A percentile compares a stretch with the other conserved stretches of the same genome.
phyloP scores from a whole-genome alignment of 2,888 invertebrate species.

The Deroplatys truncata region DNA sequence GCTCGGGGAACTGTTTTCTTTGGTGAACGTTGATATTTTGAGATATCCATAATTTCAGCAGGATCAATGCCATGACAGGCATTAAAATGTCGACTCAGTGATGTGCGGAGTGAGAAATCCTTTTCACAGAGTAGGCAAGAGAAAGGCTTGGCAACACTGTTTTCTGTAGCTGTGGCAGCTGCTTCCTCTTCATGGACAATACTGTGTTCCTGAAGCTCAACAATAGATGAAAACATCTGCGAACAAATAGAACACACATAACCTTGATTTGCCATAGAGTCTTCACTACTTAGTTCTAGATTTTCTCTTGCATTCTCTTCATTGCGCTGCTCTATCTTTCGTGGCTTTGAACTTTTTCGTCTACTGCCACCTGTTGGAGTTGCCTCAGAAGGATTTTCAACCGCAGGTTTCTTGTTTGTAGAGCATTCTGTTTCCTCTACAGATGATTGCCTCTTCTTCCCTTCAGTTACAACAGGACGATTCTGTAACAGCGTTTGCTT shows the following conservation, averaged over 20 bases:
- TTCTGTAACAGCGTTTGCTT: slow-evolving; percentile 24
- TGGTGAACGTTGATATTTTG: background rate
- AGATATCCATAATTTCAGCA: background rate
- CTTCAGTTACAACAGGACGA: background rate
- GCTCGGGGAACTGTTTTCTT: background rate
- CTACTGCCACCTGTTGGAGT: slow-evolving; percentile 35
- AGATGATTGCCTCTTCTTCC: background rate
- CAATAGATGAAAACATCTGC: slow-evolving; percentile 38
- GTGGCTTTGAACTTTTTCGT: slow-evolving; percentile 44
- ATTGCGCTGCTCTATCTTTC: slow-evolving; percentile 37
- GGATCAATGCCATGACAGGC: slow-evolving; percentile 50
- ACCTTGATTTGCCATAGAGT: slow-evolving; percentile 33
- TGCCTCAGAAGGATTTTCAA: background rate
- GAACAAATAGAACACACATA: slow-evolving; percentile 43
- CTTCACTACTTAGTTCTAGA: slow-evolving; percentile 28
- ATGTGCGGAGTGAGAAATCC: slow-evolving; percentile 46
- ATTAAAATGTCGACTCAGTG: slow-evolving; percentile 51
- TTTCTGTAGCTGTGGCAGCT: slow-evolving; percentile 27
- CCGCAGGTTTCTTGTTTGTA: background rate
- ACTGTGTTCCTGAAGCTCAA: slow-evolving; percentile 41
- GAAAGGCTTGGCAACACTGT: slow-evolving; percentile 8
- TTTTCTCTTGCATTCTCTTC: background rate
- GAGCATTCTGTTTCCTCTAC: background rate
- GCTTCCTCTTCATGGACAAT: slow-evolving; percentile 35
- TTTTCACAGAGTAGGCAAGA: slow-evolving; percentile 52